Evolutionary conservation across 2,888 invertebrate genomes (phyloP).

Genomic region (Chrysopilus asiliformis): DNA sequence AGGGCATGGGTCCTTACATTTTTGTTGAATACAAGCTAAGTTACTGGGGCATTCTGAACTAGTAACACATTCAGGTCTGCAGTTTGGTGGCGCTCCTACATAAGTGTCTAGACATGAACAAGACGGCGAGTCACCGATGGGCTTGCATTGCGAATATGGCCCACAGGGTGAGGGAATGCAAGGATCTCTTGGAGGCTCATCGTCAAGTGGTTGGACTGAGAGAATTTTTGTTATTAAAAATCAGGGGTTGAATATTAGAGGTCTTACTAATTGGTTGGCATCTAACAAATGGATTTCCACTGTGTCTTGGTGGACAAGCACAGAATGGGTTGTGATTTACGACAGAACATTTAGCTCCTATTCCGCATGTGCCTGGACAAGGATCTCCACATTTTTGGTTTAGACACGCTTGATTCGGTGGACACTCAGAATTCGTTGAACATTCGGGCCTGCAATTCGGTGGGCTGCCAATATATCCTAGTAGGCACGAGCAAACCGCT

Average conservation of each 20-base stretch:
- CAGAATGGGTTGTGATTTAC: slow-evolving; percentile 67
- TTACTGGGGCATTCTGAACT: slow-evolving; percentile 54
- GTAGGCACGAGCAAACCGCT: slow-evolving; percentile 54
- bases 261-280: slow-evolving; percentile 42
- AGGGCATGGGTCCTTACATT: slow-evolving; percentile 58
- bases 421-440: slow-evolving; percentile 54
- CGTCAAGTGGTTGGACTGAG: background rate
- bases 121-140: slow-evolving; percentile 35
- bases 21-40: slow-evolving; percentile 55
- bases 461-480: slow-evolving; percentile 56
- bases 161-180: slow-evolving; percentile 42
- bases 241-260: no score
- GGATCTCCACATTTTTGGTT: slow-evolving; percentile 61
- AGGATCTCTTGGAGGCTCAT: slow-evolving; percentile 23
- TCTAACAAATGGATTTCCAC: slow-evolving; percentile 36
- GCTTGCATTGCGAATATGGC: slow-evolving; percentile 41
- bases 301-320: slow-evolving; percentile 41
- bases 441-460: slow-evolving; percentile 61
- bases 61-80: slow-evolving; percentile 57
- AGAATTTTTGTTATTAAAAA: background rate
- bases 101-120: slow-evolving; percentile 52
- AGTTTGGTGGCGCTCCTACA: slow-evolving; percentile 52
- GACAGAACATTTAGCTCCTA: slow-evolving; percentile 59
- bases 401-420: slow-evolving; percentile 49
- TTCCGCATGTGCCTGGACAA: slow-evolving; percentile 62